Conservation (phyloP, 2,113 vertebrate genomes). For the Numenius arquata region DNA sequence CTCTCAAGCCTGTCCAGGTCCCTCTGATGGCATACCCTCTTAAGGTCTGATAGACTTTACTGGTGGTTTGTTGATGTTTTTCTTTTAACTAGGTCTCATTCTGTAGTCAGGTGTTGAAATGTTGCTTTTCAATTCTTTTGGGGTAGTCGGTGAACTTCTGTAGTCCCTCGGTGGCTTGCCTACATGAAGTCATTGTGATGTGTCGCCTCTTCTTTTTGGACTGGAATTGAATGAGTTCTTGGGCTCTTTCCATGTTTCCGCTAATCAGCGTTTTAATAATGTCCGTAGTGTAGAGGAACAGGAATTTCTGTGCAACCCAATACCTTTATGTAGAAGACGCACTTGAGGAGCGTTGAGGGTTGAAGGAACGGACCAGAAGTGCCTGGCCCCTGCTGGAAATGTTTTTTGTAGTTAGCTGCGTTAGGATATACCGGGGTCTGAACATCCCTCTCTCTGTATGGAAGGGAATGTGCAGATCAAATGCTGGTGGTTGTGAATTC, state of each 20-base stretch:
- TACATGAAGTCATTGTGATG: fast-evolving
- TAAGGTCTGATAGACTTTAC: not conserved
- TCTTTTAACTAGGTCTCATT: not conserved
- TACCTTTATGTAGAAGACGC: not conserved
- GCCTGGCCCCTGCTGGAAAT: not conserved
- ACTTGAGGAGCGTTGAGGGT: not conserved
- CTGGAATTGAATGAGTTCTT: not conserved
- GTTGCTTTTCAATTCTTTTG: not conserved
- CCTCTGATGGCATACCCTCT: not conserved
- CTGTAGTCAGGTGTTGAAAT: not conserved
- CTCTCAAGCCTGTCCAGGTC: not conserved
- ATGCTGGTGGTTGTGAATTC: conserved; percentile 29
- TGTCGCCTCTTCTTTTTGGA: not conserved
- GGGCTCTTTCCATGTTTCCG: not conserved
- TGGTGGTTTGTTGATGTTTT: not conserved
- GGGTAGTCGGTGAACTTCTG: not conserved
- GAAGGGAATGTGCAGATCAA: conserved; percentile 40
- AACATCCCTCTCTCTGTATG: not conserved
- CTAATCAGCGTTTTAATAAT: not conserved
- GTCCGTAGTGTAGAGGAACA: not conserved
- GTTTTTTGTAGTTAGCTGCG: not conserved
- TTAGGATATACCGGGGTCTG: not conserved
- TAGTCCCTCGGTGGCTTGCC: not conserved
- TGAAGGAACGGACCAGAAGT: not conserved
- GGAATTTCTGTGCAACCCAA: not conserved